A percentile compares a stretch with the other conserved stretches of the same genome.
These are phyloP conservation scores for Calcarius lapponicus DNA, from an alignment of 2,797 vertebrate species.

Conservation along the genomic window DNA sequence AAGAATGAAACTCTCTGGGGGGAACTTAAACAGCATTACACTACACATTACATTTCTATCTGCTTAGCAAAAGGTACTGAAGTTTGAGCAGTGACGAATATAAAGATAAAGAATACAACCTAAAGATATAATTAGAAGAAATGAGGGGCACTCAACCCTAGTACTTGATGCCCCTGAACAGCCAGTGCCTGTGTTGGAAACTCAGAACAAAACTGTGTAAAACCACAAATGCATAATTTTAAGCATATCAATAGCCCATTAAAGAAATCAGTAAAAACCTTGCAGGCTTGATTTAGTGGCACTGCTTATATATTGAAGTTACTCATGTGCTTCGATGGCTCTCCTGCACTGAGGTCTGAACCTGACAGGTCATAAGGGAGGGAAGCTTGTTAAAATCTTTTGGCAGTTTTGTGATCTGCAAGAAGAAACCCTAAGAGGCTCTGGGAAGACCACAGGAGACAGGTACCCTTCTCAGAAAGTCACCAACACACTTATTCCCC, in stretches of 20 bases:
- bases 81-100: not conserved
- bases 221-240: not conserved
- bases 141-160: accelerated
- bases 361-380: not conserved
- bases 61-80: not conserved
- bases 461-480: not conserved
- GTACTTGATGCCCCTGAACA: accelerated
- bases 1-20: not conserved
- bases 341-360: not conserved
- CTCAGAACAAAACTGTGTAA: not conserved
- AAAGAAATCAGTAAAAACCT: not conserved
- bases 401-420: not conserved
- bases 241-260: not conserved
- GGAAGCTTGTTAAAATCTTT: not conserved
- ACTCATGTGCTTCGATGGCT: not conserved
- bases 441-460: not conserved
- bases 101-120: not conserved
- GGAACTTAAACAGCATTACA: not conserved
- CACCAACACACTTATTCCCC: not conserved
- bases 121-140: not conserved
- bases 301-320: not conserved
- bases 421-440: not conserved
- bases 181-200: not conserved
- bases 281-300: not conserved
- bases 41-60: not conserved